Percentiles rank a stretch among this genome's conserved stretches.
These are phyloP conservation scores for Natrix natrix DNA, from an alignment of 2,797 vertebrate genomes.

Conservation along the genomic window DNA sequence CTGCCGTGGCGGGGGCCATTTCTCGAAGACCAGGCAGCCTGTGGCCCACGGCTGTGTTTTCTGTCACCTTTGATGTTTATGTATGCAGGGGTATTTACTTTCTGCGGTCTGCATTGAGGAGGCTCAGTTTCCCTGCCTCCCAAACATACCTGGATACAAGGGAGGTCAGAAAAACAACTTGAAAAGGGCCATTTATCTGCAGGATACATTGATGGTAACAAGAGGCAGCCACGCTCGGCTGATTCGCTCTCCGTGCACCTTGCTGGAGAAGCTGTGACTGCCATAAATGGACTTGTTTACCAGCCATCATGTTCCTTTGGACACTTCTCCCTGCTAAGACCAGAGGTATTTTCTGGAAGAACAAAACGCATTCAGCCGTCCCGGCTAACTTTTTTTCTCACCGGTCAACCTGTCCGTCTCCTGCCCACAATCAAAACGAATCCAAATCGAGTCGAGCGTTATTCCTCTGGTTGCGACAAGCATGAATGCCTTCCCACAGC, in stretches of 20 bases:
- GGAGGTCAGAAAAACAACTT: neutral
- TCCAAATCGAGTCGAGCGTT: neutral
- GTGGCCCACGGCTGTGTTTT: rapidly evolving
- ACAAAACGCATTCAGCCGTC: neutral
- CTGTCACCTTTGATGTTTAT: neutral
- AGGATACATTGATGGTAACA: rapidly evolving
- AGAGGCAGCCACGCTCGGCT: neutral
- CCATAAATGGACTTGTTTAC: neutral
- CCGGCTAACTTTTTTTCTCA: neutral
- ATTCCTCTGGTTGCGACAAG: neutral
- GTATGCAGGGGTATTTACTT: neutral
- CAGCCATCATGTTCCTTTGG: neutral
- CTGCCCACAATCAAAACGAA: neutral
- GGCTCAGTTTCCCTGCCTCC: neutral
- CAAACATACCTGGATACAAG: neutral
- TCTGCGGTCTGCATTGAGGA: neutral
- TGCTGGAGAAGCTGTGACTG: neutral
- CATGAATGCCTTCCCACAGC: neutral
- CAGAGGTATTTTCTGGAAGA: neutral
- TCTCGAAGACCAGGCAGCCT: neutral
- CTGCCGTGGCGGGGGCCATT: neutral
- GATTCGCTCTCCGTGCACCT: neutral
- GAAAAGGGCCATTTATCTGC: neutral
- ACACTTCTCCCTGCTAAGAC: neutral
- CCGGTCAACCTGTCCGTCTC: rapidly evolving